These are phyloP conservation scores for Zaprionus inermis DNA, from an alignment of 1,140 invertebrate species.

Conservation along the genomic window DNA sequence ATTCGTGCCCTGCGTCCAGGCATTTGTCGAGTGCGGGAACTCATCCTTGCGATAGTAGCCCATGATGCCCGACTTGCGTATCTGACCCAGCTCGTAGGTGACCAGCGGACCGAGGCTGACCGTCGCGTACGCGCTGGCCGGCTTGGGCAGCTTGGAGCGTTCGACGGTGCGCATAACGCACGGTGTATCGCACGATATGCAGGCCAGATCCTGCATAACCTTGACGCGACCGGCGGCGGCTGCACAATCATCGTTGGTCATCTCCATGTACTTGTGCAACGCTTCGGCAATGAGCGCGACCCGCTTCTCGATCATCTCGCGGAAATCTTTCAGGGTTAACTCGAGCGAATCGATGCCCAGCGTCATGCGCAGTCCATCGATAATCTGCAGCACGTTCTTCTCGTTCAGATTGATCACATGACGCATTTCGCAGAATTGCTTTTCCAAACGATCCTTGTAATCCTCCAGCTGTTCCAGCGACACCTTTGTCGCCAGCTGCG, in stretches of 20 bases:
- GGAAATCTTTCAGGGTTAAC: slow-evolving; percentile 87
- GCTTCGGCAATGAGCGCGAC: slow-evolving; percentile 87
- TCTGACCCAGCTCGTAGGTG: slow-evolving; percentile 87
- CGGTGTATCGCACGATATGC: slow-evolving; percentile 90
- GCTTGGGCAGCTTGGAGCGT: slow-evolving; percentile 84
- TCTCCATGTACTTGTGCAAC: slow-evolving; percentile 85
- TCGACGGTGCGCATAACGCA: slow-evolving; percentile 88
- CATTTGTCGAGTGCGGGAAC: slow-evolving; percentile 62
- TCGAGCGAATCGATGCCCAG: slow-evolving; percentile 89
- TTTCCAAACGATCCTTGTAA: slow-evolving; percentile 87
- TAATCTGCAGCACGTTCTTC: slow-evolving; percentile 86
- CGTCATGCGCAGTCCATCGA: slow-evolving; percentile 88
- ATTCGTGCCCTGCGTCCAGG: slow-evolving; percentile 51
- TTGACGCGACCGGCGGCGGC: slow-evolving; percentile 89
- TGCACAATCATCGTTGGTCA: slow-evolving; percentile 86
- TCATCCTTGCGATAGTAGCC: slow-evolving; percentile 79
- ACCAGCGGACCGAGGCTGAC: slow-evolving; percentile 87
- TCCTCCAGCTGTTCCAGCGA: slow-evolving; percentile 89
- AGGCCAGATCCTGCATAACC: slow-evolving; percentile 88
- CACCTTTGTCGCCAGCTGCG: slow-evolving; percentile 88
- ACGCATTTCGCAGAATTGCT: slow-evolving; percentile 87
- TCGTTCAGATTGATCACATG: slow-evolving; percentile 87
- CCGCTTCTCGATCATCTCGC: slow-evolving; percentile 88
- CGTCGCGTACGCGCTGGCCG: slow-evolving; percentile 85
- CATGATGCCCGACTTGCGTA: slow-evolving; percentile 77